Evolutionary conservation across 2,797 vertebrate genomes (phyloP), one percentile per base, ranked within the genome.

Genomic region (Arnoldichthys spilopterus): DNA sequence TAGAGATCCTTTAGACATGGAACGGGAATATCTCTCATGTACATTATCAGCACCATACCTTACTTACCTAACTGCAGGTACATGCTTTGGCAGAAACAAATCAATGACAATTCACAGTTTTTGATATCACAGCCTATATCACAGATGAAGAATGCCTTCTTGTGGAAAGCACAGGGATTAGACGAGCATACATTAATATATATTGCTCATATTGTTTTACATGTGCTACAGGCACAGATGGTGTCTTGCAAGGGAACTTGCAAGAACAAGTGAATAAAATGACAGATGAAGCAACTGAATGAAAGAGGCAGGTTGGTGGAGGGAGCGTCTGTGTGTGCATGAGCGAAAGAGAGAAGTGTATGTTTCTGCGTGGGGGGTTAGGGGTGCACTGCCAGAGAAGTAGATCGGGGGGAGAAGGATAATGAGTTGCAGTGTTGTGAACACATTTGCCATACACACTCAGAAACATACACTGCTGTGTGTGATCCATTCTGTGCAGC

Each of bases 131-230:
- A 24, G 76, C 62, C 62, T 64, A 3, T 37, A 3, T 70, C 30
- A 16, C 4, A 12, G 1, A 1, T 32, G 28, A 6, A 28, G 26
- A 69, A 51, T 51, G 28, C 5, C 20, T 3, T 40, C 34, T 30
- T 1, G 49, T n/a, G 45, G 22, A 16, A 58, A 54, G 59, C n/a
- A n/a, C 61, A 18, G 32, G 32, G 59, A 74, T 24, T 32, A 59
- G 15, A 22, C 1, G 20, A 53, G 18, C 22, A 9, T 13, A 58
- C 68, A 63, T 81, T 84, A 68, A 77, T 71, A 77, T 72, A 64
- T 64, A 69, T 73, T 71, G 18, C 74, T 51, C 43, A 61, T 72
- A 71, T 79, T 47, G 51, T 13, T 72, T 70, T 43, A 59, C 3
- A 49, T 13, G 43, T 34, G 37, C 56, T 66, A 4, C 20, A 69